Conservation (phyloP, 2,888 invertebrate species). For the Chalcis sispes region DNA sequence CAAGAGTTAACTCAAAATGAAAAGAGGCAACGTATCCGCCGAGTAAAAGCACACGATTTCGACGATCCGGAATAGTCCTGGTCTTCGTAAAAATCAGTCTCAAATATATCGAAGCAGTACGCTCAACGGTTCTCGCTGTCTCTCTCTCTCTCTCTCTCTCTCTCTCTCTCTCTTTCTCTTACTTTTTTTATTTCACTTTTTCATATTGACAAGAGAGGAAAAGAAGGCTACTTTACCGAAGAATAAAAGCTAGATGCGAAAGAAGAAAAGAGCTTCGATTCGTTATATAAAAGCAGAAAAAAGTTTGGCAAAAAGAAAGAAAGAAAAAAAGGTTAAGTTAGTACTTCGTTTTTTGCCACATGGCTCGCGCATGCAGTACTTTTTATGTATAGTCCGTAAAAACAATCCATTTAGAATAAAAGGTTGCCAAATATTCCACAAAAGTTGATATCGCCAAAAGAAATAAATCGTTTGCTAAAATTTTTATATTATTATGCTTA, state of each 20-base stretch:
- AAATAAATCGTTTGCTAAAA: background rate
- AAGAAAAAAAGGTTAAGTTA: slow-evolving; percentile 29
- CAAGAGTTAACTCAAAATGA: slow-evolving; percentile 51
- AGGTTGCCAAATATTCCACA: slow-evolving; percentile 18
- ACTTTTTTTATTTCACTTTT: background rate
- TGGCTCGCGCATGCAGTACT: slow-evolving; percentile 11
- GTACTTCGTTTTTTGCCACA: slow-evolving; percentile 36
- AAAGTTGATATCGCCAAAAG: slow-evolving; percentile 13
- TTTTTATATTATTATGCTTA: too few species aligned
- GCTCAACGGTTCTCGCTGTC: background rate
- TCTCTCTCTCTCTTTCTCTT: slow-evolving; percentile 28
- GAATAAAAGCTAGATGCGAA: too few species aligned
- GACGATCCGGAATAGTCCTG: slow-evolving; percentile 23
- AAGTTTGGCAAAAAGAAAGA: background rate
- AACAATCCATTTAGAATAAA: slow-evolving; percentile 22
- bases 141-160: slow-evolving; percentile 6
- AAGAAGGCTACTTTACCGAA: background rate
- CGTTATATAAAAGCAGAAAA: slow-evolving; percentile 13
- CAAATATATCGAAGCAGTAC: slow-evolving; percentile 51
- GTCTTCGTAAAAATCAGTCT: slow-evolving; percentile 53
- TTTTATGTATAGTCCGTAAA: slow-evolving; percentile 36
- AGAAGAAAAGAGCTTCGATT: background rate
- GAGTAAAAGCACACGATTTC: slow-evolving; percentile 1
- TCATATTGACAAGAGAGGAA: background rate
- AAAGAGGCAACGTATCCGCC: slow-evolving; percentile 40